These are phyloP conservation scores for Anthophora plumipes DNA, from an alignment of 2,888 invertebrate species.

Conservation along the genomic window DNA sequence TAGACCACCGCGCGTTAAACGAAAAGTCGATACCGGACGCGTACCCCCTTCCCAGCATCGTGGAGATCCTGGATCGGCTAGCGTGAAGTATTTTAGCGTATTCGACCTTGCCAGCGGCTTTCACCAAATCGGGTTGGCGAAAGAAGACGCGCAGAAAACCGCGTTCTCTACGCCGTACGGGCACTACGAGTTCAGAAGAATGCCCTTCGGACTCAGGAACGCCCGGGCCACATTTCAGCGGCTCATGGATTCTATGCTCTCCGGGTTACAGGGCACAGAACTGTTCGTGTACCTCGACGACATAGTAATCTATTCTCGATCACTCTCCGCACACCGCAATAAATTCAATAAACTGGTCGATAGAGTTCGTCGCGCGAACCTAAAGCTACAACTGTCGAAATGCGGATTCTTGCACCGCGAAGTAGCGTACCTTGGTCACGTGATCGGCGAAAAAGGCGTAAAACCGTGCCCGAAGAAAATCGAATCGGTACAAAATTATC, in stretches of 20 bases:
- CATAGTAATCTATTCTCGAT: not conserved
- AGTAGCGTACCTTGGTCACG: slow-evolving; percentile 13
- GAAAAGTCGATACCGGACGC: no score
- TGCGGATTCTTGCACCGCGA: not conserved
- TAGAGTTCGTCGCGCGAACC: not conserved
- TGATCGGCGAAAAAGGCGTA: not conserved
- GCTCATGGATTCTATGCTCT: no score
- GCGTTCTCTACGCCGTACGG: slow-evolving; percentile 14
- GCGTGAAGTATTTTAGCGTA: no score
- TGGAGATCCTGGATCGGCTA: no score
- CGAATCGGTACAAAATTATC: slow-evolving; percentile 9
- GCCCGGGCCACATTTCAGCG: no score
- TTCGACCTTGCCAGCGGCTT: no score
- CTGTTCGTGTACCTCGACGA: slow-evolving; percentile 2
- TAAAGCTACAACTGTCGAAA: slow-evolving; percentile 17
- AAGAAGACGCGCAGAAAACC: not conserved
- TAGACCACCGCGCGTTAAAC: no score
- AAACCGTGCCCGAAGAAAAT: not conserved
- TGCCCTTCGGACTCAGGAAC: no score
- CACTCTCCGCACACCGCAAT: not conserved
- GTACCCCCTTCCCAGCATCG: no score
- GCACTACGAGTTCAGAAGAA: slow-evolving; percentile 4
- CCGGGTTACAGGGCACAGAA: not conserved
- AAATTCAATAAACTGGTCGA: not conserved
- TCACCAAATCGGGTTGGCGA: not conserved